These are phyloP conservation scores for Pseudopodoces humilis DNA, from an alignment of 2,113 vertebrate genomes.

Conservation along the genomic window DNA sequence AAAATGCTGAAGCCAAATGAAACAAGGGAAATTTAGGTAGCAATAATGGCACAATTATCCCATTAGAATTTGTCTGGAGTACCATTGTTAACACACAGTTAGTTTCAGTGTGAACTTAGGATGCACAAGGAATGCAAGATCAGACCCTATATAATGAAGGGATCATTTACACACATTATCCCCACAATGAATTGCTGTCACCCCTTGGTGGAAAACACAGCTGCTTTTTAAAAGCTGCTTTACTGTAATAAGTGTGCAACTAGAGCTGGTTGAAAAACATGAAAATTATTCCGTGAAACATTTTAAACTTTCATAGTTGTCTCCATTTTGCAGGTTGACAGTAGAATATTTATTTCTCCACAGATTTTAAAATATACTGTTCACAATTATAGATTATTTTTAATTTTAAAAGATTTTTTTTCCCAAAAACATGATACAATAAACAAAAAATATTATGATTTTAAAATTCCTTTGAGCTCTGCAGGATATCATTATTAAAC, in stretches of 20 bases:
- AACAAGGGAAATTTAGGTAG: slow-evolving; percentile 1
- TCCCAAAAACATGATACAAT: not conserved
- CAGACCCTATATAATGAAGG: slow-evolving; percentile 44
- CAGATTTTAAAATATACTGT: not conserved
- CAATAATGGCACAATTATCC: not conserved
- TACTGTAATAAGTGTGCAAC: slow-evolving; percentile 32
- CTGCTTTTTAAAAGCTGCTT: slow-evolving; percentile 41
- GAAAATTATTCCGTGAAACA: not conserved
- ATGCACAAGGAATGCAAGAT: slow-evolving; percentile 45
- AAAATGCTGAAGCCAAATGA: not conserved
- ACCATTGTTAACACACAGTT: slow-evolving; percentile 21
- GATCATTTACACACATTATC: slow-evolving; percentile 59
- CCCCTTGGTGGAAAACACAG: slow-evolving; percentile 30
- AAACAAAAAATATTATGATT: not conserved
- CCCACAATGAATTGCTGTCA: slow-evolving; percentile 50
- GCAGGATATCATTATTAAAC: not conserved
- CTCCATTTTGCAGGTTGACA: not conserved
- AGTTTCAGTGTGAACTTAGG: slow-evolving; percentile 19
- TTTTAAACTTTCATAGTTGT: not conserved
- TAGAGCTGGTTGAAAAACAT: not conserved
- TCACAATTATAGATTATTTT: not conserved
- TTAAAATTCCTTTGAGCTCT: not conserved
- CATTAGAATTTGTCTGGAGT: slow-evolving; percentile 27
- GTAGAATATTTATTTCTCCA: not conserved
- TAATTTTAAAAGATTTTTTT: not conserved